Conservation (phyloP, 2,113 vertebrate species). For the Melanocharis versteri region DNA sequence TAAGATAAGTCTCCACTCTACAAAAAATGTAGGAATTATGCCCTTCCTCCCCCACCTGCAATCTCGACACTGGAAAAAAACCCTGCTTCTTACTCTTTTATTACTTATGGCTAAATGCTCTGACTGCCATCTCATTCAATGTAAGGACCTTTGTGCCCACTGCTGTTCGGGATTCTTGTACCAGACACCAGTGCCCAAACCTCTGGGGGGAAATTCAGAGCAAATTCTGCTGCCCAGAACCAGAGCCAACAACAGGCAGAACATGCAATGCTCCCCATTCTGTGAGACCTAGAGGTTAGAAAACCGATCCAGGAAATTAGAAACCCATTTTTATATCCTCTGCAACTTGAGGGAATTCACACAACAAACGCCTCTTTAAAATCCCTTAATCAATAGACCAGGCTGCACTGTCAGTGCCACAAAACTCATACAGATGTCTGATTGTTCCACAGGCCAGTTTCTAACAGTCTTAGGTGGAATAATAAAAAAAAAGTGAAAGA, state of each 20-base stretch:
- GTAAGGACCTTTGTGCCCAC: background rate
- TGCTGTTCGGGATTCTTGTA: background rate
- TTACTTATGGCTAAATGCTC: background rate
- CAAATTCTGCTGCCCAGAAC: background rate
- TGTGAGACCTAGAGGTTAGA: background rate
- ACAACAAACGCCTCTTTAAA: background rate
- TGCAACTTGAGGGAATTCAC: background rate
- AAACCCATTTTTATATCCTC: background rate
- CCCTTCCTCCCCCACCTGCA: background rate
- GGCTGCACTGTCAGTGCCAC: background rate
- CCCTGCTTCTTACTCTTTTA: background rate
- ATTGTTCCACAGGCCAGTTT: background rate
- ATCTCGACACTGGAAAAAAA: background rate
- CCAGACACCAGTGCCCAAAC: background rate
- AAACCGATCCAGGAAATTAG: background rate
- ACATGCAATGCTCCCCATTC: background rate
- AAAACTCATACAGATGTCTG: background rate
- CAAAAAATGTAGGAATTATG: background rate
- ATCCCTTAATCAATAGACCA: background rate
- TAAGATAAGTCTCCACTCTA: background rate
- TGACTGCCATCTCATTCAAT: background rate
- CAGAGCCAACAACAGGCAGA: background rate
- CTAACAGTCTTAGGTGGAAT: background rate
- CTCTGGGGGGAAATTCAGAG: background rate
- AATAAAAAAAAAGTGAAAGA: background rate